Percentiles rank a stretch among this genome's conserved stretches.
These are phyloP conservation scores for Probaryconus sp. DNA, from an alignment of 1,140 invertebrate genomes.

Conservation along the genomic window DNA sequence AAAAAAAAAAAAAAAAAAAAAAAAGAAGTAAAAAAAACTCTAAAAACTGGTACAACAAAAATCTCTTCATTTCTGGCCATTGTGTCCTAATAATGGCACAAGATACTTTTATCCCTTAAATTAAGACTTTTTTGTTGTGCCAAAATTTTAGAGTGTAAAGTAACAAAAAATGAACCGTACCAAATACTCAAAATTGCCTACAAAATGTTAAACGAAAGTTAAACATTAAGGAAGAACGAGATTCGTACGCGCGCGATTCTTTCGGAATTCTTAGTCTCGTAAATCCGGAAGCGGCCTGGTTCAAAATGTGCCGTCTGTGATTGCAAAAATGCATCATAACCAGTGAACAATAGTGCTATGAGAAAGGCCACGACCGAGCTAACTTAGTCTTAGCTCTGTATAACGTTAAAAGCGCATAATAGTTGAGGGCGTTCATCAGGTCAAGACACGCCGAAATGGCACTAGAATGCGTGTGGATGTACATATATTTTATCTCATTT, in stretches of 20 bases:
- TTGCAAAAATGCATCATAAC: conserved; percentile 59
- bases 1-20: too few relatives aligned
- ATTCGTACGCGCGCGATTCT: conserved; percentile 43
- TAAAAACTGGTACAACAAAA: too few relatives aligned
- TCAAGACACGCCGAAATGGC: conserved; percentile 20
- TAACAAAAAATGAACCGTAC: conserved; percentile 5
- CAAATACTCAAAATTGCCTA: conserved; percentile 8
- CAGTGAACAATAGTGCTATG: conserved; percentile 61
- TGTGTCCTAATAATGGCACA: too few relatives aligned
- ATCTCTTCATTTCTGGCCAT: too few relatives aligned
- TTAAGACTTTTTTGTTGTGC: too few relatives aligned
- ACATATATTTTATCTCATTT: conserved; percentile 38
- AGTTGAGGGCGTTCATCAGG: conserved; percentile 13
- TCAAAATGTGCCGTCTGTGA: conserved; percentile 59
- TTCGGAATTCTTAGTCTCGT: conserved; percentile 49
- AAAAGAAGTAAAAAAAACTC: too few relatives aligned
- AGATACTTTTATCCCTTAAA: too few relatives aligned
- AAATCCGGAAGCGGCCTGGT: conserved; percentile 58
- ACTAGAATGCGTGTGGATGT: conserved; percentile 52
- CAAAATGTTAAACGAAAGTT: conserved; percentile 9
- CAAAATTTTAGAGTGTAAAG: too few relatives aligned
- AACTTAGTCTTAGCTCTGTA: conserved; percentile 47
- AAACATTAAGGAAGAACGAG: too few relatives aligned
- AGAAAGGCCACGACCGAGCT: conserved; percentile 48
- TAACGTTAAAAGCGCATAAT: conserved; percentile 21